Conservation (phyloP, 1,140 invertebrate genomes). For the Vanessa atalanta region DNA sequence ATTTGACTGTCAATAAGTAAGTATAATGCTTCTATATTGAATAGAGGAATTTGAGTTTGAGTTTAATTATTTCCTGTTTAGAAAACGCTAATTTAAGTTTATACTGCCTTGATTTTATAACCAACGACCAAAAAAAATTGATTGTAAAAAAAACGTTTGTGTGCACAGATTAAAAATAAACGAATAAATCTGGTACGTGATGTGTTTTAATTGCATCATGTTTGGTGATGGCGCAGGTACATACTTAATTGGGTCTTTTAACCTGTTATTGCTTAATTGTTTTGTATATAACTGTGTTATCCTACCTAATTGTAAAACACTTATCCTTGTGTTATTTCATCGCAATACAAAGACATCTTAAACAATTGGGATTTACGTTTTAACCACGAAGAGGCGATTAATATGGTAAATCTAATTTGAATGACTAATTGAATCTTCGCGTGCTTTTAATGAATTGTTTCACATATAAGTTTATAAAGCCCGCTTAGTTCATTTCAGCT, state of each 20-base stretch:
- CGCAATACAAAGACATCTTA: neutral
- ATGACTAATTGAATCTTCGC: neutral
- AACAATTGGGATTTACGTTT: neutral
- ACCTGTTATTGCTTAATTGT: constrained; percentile 41
- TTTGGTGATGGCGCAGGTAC: constrained; percentile 37
- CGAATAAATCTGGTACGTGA: constrained; percentile 14
- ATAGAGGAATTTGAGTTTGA: too few relatives aligned
- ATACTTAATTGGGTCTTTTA: constrained; percentile 46
- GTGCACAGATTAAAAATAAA: constrained; percentile 8
- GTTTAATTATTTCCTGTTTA: too few relatives aligned
- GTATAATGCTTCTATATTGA: too few relatives aligned
- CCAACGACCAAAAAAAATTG: too few relatives aligned
- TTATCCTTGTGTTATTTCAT: constrained; percentile 15
- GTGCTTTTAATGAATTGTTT: neutral
- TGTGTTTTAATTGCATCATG: constrained; percentile 33
- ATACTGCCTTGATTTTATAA: too few relatives aligned
- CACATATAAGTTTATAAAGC: neutral
- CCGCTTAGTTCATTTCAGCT: neutral
- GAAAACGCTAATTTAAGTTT: too few relatives aligned
- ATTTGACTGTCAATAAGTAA: too few relatives aligned
- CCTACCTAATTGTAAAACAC: constrained; percentile 38
- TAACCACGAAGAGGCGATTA: neutral
- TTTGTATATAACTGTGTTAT: constrained; percentile 43
- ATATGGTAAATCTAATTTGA: constrained; percentile 1
- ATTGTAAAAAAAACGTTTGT: neutral